phyloP scores from a whole-genome alignment of 1,140 invertebrate genomes.

The Ladona fulva region DNA sequence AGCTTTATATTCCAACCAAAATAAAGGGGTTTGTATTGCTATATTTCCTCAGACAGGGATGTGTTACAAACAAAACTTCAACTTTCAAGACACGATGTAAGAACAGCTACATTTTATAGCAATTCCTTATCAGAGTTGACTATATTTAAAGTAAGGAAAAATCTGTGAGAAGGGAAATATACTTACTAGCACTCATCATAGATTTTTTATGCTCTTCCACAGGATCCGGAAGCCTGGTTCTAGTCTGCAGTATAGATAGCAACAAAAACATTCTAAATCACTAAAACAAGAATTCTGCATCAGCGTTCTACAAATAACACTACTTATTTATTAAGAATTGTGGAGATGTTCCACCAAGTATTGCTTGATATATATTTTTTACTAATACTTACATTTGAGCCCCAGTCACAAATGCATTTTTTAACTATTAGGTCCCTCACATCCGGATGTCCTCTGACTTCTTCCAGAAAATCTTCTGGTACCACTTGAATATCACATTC shows the following conservation, averaged over 20 bases:
- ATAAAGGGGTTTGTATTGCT: too few species aligned
- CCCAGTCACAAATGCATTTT: slow-evolving; percentile 72
- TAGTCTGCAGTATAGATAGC: neutral
- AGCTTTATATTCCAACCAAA: too few species aligned
- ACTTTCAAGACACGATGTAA: too few species aligned
- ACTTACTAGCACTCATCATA: neutral
- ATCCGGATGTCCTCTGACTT: slow-evolving; percentile 35
- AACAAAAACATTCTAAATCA: neutral
- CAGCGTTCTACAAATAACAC: too few species aligned
- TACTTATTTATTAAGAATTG: too few species aligned
- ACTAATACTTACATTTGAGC: slow-evolving; percentile 52
- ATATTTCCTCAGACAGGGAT: too few species aligned
- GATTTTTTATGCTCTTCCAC: neutral
- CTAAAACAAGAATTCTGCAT: too few species aligned
- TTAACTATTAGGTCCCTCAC: slow-evolving; percentile 55
- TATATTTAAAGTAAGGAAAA: too few species aligned
- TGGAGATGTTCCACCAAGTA: neutral
- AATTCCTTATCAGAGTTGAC: too few species aligned
- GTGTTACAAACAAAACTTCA: too few species aligned
- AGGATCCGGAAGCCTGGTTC: neutral
- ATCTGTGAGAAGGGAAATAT: too few species aligned
- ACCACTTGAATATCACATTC: slow-evolving; percentile 66
- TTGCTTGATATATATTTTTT: neutral
- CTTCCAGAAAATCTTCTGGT: slow-evolving; percentile 64
- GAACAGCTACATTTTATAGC: too few species aligned